Conservation (phyloP, 2,797 vertebrate genomes). For the Aplochiton taeniatus region DNA sequence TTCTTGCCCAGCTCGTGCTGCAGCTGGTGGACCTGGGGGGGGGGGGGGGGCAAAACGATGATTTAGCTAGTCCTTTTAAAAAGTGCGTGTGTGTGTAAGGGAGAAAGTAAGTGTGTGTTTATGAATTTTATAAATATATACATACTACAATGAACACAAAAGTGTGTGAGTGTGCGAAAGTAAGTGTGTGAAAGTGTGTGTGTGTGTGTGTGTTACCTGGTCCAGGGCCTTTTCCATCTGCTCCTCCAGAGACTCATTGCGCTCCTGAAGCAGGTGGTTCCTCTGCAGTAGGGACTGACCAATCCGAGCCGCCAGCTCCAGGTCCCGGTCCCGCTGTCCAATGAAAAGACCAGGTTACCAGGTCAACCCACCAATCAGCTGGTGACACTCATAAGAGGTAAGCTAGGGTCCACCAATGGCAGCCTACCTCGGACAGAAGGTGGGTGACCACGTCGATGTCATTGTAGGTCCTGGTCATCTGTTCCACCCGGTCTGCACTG, state of each 20-base stretch:
- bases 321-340: constrained; percentile 88
- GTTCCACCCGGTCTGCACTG: constrained; percentile 82
- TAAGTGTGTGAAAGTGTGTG: background rate
- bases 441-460: constrained; percentile 92
- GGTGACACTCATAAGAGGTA: background rate
- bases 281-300: constrained; percentile 94
- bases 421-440: constrained; percentile 89
- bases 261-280: constrained; percentile 89
- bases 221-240: constrained; percentile 90
- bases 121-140: too few species aligned
- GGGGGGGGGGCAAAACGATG: too few species aligned
- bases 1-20: constrained; percentile 95
- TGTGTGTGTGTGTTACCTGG: constrained; percentile 74
- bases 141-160: too few species aligned
- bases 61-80: background rate
- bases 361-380: constrained; percentile 11
- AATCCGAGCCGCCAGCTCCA: constrained; percentile 95
- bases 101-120: background rate
- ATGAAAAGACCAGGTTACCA: constrained; percentile 11
- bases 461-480: constrained; percentile 89
- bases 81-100: constrained; percentile 1
- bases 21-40: constrained; percentile 88
- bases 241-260: constrained; percentile 91
- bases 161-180: constrained; percentile 5
- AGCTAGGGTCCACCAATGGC: background rate